Evolutionary conservation across 2,888 invertebrate species (phyloP).

Genomic region (Megalurothrips usitatus): DNA sequence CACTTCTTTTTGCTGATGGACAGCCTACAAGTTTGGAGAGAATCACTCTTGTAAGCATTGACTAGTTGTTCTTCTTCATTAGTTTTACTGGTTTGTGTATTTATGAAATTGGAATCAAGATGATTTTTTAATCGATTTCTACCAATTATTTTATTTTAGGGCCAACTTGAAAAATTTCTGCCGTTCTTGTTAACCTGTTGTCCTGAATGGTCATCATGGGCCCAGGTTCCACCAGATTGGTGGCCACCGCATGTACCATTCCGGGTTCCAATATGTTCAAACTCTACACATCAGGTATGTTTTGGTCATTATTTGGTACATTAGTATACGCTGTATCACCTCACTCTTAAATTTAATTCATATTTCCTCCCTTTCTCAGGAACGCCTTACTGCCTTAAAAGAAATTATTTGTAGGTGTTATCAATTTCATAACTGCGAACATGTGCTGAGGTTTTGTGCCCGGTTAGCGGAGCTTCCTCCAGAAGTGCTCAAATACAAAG

Average conservation of each 20-base stretch:
- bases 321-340: neutral
- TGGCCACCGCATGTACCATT: neutral
- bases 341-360: neutral
- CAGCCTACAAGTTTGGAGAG: conserved; percentile 2
- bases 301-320: neutral
- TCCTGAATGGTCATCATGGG: neutral
- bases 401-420: neutral
- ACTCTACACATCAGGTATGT: neutral
- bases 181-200: neutral
- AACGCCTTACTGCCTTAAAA: neutral
- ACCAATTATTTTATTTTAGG: neutral
- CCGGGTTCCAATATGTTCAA: neutral
- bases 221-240: neutral
- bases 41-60: neutral
- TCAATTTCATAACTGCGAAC: neutral
- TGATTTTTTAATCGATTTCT: neutral
- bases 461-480: neutral
- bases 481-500: neutral
- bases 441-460: neutral
- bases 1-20: neutral
- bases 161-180: neutral
- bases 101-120: neutral
- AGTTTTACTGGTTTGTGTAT: neutral
- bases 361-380: neutral
- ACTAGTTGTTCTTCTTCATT: neutral